These are phyloP conservation scores for Nesogale talazaci DNA, from an alignment of 2,113 vertebrate species.

Conservation along the genomic window DNA sequence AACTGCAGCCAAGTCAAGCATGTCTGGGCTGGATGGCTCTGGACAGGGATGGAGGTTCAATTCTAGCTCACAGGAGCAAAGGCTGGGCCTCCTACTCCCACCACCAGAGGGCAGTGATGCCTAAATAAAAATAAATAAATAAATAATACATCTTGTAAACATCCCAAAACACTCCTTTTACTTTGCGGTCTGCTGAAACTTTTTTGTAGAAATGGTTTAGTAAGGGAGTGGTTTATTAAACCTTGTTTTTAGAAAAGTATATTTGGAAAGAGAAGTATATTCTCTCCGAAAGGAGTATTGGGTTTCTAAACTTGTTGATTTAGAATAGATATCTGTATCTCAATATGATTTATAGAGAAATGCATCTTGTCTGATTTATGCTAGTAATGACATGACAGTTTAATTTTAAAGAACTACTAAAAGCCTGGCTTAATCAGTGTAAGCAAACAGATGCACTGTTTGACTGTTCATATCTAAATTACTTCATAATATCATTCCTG, in stretches of 20 bases:
- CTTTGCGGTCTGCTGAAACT: background rate
- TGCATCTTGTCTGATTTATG: conserved; percentile 46
- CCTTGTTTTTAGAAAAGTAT: conserved; percentile 5
- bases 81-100: no score
- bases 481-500: background rate
- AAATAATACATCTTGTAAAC: background rate
- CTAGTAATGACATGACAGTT: background rate
- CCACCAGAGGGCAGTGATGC: no score
- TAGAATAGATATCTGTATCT: background rate
- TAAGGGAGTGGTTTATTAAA: background rate
- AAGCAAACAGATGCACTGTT: background rate
- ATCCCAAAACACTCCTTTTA: conserved; percentile 12
- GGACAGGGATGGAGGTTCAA: no score
- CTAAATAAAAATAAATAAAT: no score
- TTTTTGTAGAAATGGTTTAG: conserved; percentile 36
- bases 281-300: background rate
- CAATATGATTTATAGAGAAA: background rate
- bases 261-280: conserved; percentile 2
- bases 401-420: conserved; percentile 35
- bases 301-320: conserved; percentile 43
- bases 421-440: conserved; percentile 31
- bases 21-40: no score
- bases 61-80: no score
- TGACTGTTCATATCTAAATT: conserved; percentile 16
- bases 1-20: no score